Evolutionary conservation across 1,140 invertebrate species (phyloP).

Genomic region (Lutraria rhynchaena): DNA sequence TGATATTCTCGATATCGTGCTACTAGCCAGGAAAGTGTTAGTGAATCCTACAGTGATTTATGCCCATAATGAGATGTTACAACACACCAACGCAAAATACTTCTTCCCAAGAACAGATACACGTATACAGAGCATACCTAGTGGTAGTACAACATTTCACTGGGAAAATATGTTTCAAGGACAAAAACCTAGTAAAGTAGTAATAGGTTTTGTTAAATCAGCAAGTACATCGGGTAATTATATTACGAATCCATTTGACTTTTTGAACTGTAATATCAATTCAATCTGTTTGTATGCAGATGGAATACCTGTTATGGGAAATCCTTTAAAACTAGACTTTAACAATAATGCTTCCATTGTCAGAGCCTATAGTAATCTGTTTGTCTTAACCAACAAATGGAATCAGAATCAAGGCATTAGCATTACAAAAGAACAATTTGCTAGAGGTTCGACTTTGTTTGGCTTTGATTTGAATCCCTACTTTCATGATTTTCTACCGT

Average conservation of each 20-base stretch:
- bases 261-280: conserved; percentile 32
- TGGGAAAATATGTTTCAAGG: conserved; percentile 57
- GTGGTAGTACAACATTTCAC: conserved; percentile 34
- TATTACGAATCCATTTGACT: conserved; percentile 35
- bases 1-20: conserved; percentile 27
- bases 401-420: conserved; percentile 4
- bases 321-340: conserved; percentile 43
- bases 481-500: conserved; percentile 28
- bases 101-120: conserved; percentile 14
- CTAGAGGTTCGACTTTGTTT: conserved; percentile 26
- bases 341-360: conserved; percentile 7
- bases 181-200: conserved; percentile 24
- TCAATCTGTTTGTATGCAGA: conserved; percentile 43
- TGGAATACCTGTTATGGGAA: conserved; percentile 31
- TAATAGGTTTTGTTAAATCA: conserved; percentile 50
- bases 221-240: conserved; percentile 28
- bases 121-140: conserved; percentile 32
- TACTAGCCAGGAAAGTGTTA: conserved; percentile 38
- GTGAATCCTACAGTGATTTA: conserved; percentile 37
- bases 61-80: conserved; percentile 41
- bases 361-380: conserved; percentile 30
- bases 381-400: conserved; percentile 8
- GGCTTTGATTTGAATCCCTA: conserved; percentile 32
- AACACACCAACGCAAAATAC: conserved; percentile 31
- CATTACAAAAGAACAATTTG: conserved; percentile 37